Conservation (phyloP, 2,888 invertebrate species). For the Scaeva pyrastri region DNA sequence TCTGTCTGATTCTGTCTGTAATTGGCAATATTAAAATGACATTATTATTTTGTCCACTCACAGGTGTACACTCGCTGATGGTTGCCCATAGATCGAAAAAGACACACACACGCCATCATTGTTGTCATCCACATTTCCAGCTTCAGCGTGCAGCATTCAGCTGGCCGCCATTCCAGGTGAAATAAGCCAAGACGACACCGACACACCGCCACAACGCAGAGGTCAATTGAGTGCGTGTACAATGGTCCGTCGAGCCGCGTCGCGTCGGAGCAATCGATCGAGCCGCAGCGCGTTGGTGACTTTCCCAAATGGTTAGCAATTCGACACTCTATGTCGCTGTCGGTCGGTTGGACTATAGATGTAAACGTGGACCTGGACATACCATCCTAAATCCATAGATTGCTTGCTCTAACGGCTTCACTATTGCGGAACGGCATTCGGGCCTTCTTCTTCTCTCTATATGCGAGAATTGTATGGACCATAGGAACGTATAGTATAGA, state of each 20-base stretch:
- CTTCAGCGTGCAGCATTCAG: constrained; percentile 6
- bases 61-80: constrained; percentile 59
- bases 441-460: not conserved
- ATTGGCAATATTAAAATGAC: constrained; percentile 75
- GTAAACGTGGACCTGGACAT: constrained; percentile 6
- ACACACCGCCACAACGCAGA: constrained; percentile 57
- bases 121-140: constrained; percentile 23
- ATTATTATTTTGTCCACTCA: constrained; percentile 67
- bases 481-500: constrained; percentile 28
- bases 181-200: constrained; percentile 49
- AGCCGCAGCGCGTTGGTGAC: constrained; percentile 50
- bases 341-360: not conserved
- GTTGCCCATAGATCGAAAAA: not conserved
- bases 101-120: constrained; percentile 39
- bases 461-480: not conserved
- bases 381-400: not conserved
- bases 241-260: constrained; percentile 54
- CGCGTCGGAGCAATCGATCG: constrained; percentile 64
- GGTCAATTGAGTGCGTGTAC: constrained; percentile 73
- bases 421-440: constrained; percentile 60
- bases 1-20: constrained; percentile 68
- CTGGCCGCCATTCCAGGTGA: constrained; percentile 8
- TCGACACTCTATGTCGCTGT: constrained; percentile 6
- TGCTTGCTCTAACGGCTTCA: constrained; percentile 69
- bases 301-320: constrained; percentile 65